phyloP scores from a whole-genome alignment of 2,888 invertebrate genomes.

The Nemapogon koenigi region DNA sequence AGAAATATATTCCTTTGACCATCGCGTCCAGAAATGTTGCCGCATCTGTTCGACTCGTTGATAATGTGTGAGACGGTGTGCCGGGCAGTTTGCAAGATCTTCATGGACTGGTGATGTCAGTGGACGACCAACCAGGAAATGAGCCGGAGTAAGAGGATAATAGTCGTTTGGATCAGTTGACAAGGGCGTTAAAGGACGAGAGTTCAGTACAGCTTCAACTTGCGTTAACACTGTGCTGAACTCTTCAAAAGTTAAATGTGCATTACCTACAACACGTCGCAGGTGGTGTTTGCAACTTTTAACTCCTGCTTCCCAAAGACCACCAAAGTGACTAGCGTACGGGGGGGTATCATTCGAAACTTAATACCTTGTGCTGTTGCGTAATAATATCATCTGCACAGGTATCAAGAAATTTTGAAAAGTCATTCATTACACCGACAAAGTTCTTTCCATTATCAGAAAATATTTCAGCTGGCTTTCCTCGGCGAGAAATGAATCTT shows the following conservation, averaged over 20 bases:
- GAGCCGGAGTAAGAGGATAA: constrained; percentile 23
- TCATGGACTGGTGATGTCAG: constrained; percentile 11
- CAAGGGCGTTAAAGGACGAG: constrained; percentile 18
- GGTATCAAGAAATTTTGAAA: constrained; percentile 14
- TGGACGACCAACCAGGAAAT: constrained; percentile 20
- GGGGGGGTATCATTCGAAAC: too few relatives aligned
- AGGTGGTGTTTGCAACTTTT: constrained; percentile 17
- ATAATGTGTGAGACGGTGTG: constrained; percentile 13
- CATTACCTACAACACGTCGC: constrained; percentile 6
- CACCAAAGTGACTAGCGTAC: too few relatives aligned
- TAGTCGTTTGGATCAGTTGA: constrained; percentile 19
- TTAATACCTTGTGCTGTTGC: constrained; percentile 14
- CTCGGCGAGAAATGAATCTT: constrained; percentile 17
- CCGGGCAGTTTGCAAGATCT: constrained; percentile 7
- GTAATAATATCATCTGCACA: constrained; percentile 12
- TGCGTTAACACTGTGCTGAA: constrained; percentile 18
- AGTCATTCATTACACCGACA: constrained; percentile 17
- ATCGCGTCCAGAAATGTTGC: constrained; percentile 20
- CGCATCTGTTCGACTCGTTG: constrained; percentile 17
- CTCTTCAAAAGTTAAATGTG: constrained; percentile 16
- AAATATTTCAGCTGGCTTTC: constrained; percentile 14
- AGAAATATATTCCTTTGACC: constrained; percentile 17
- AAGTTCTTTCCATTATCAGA: constrained; percentile 19
- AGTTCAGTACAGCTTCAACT: constrained; percentile 20
- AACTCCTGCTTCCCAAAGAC: constrained; percentile 17